Evolutionary conservation across 2,888 invertebrate genomes (phyloP).

Genomic region (Nysson spinosus): DNA sequence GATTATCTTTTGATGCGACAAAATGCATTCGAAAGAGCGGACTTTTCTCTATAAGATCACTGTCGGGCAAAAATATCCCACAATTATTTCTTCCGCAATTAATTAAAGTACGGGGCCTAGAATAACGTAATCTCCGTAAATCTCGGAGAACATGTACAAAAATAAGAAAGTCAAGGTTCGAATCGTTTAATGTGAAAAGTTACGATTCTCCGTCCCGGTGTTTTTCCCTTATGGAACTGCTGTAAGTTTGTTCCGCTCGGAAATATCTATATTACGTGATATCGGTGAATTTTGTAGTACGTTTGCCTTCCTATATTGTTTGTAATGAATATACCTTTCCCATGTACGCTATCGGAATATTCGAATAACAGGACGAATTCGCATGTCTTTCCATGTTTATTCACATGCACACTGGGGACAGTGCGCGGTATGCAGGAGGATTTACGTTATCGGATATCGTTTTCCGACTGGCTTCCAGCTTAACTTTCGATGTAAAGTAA

Average conservation of each 20-base stretch:
- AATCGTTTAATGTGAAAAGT: too few species aligned
- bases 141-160: too few species aligned
- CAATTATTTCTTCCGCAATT: too few species aligned
- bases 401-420: constrained; percentile 32
- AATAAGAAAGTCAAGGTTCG: too few species aligned
- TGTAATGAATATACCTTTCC: constrained; percentile 30
- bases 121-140: too few species aligned
- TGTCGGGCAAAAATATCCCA: too few species aligned
- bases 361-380: constrained; percentile 44
- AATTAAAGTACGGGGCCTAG: too few species aligned
- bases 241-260: too few species aligned
- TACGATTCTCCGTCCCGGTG: not conserved
- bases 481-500: constrained; percentile 66
- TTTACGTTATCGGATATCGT: constrained; percentile 72
- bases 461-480: constrained; percentile 68
- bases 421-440: constrained; percentile 47
- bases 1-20: too few species aligned
- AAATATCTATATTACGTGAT: constrained; percentile 38
- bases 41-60: too few species aligned
- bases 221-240: too few species aligned
- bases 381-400: constrained; percentile 43
- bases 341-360: constrained; percentile 34
- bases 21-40: too few species aligned
- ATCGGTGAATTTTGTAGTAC: constrained; percentile 28
- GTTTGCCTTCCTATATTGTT: constrained; percentile 36